A percentile compares a stretch with the other conserved stretches of the same genome.
Evolutionary conservation across 2,113 vertebrate genomes (phyloP).

Genomic region (Halcyon malimbica): DNA sequence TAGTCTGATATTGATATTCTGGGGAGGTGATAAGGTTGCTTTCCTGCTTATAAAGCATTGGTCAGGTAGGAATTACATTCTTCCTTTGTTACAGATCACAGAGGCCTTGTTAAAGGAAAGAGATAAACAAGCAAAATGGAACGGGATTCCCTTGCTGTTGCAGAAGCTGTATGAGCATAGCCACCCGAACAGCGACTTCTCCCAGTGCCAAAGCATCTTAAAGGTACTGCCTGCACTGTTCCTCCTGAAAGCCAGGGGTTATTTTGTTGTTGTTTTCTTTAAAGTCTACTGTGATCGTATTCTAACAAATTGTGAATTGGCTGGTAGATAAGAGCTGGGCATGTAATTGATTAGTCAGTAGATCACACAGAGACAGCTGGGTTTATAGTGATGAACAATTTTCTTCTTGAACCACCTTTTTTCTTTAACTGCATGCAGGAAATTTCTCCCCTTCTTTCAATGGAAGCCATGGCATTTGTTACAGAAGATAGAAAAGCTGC

Average conservation of each 20-base stretch:
- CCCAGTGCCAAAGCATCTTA: conserved; percentile 89
- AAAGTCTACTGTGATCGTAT: not conserved
- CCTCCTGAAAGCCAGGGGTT: not conserved
- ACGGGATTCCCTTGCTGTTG: conserved; percentile 91
- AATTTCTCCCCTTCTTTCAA: conserved; percentile 93
- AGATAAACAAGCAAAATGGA: conserved; percentile 94
- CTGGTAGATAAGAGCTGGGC: not conserved
- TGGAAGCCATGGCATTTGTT: conserved; percentile 98
- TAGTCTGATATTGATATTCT: not conserved
- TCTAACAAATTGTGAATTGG: not conserved
- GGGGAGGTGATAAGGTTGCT: not conserved
- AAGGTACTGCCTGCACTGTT: conserved; percentile 79
- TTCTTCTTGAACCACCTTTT: not conserved
- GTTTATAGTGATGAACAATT: not conserved
- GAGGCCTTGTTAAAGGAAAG: conserved; percentile 89
- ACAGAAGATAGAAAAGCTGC: conserved; percentile 94
- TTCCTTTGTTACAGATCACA: conserved; percentile 81
- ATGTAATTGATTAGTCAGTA: not conserved
- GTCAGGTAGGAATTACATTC: not conserved
- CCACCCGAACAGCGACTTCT: conserved; percentile 94
- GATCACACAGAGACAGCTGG: not conserved
- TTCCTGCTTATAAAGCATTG: not conserved
- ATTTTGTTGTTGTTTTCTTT: not conserved
- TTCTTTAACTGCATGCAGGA: conserved; percentile 74
- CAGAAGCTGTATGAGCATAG: conserved; percentile 91